Evolutionary conservation across 1,140 invertebrate genomes (phyloP), one percentile per base, ranked within the genome.

Genomic region (Homarus americanus): DNA sequence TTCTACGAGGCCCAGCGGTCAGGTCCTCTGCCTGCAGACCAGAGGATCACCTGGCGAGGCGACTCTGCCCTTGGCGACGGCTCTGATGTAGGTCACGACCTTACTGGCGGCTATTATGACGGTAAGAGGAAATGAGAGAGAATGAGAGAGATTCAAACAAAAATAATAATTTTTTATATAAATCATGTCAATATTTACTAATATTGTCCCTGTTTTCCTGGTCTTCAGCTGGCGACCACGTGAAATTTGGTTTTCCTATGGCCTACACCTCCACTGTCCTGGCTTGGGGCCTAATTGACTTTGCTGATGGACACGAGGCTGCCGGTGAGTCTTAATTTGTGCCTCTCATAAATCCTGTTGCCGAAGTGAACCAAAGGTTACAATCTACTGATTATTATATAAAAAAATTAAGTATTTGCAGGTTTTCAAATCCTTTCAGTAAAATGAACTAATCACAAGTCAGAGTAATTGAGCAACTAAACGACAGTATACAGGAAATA

Each of bases 261-360:
- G 79, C 79, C 41, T 82, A 41, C 28, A 82, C 79, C 79, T 28
- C 79, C 44, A 82, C 79, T 40, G 40, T 82, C 44, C 44, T 82
- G 79, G 79, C 79, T 28, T 82, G 79, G 79, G 79, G 79, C n/a
- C 41, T 82, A 3, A n/a, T 82, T 7, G 79, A 82, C 79, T 82
- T 82, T n/a, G 28, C 44, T n/a, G 44, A 82, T 12, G 79, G 79
- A 53, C 24, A 82, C 49, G 28, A 82, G 3, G 49, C 44, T 58
- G 79, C 79, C 9, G 79, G 79, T 82, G 32, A 69, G 63, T 69
- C 17, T 10, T 69, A 28, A 17, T 28, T 4, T 32, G 1, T 69
- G 63, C 28, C 5, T 32, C 28, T 69, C 32, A 5, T 9, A 69
- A 69, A 12, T 9, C 63, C 63, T 9, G n/a, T 9, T 32, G n/a